Conservation (phyloP, 92 coral and sea anemone genomes). For the Epizoanthus illoricatus region DNA sequence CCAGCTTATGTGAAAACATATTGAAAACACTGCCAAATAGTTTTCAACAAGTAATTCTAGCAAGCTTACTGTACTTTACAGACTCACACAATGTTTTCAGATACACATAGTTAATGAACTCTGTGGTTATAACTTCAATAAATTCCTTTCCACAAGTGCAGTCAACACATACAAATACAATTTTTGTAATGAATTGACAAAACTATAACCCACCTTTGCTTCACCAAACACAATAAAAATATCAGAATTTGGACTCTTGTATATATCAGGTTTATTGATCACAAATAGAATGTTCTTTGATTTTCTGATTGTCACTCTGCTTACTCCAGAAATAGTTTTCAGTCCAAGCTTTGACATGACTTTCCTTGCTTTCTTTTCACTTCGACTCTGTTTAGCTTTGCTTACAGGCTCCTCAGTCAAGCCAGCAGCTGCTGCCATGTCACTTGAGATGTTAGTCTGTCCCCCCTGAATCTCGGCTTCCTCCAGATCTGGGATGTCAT, state of each 20-base stretch:
- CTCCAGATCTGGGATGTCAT: conserved; percentile 91
- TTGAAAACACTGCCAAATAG: no score
- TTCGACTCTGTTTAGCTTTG: conserved; percentile 92
- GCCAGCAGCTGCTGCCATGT: conserved; percentile 97
- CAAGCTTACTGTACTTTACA: no score
- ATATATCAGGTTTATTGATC: conserved; percentile 90
- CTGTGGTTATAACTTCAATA: no score
- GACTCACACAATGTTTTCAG: no score
- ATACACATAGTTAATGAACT: no score
- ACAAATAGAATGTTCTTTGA: conserved; percentile 97
- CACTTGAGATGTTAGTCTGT: conserved; percentile 66
- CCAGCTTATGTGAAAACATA: no score
- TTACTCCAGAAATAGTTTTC: conserved; percentile 79
- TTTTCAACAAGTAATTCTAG: no score
- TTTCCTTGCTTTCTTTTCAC: conserved; percentile 97
- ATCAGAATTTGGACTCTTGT: conserved; percentile 89
- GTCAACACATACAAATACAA: background rate
- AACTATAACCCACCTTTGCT: conserved; percentile 79
- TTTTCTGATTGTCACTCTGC: conserved; percentile 89
- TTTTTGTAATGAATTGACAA: background rate
- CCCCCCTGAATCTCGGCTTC: conserved; percentile 68
- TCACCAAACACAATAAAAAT: conserved; percentile 95
- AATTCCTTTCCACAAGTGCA: background rate
- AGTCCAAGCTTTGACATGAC: conserved; percentile 88
- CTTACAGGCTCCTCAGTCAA: conserved; percentile 86